Conservation (phyloP, 92 coral and sea anemone species). For the Porites evermanni region DNA sequence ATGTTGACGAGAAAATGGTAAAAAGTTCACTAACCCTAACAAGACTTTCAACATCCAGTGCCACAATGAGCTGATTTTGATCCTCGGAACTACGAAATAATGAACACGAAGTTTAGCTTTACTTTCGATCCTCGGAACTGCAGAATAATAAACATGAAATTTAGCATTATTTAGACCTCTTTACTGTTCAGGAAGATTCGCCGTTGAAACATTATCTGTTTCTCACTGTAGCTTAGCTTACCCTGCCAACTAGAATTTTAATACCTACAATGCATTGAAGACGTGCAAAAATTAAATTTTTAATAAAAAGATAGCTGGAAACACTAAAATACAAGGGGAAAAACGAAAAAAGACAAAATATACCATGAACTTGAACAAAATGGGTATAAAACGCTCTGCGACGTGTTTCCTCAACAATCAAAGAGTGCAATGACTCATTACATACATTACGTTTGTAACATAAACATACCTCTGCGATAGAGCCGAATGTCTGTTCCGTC, state of each 20-base stretch:
- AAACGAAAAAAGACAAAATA: not conserved
- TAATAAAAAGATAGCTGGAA: not conserved
- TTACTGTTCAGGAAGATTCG: no score
- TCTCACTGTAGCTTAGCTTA: no score
- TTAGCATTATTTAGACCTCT: no score
- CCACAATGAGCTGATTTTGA: conserved; percentile 85
- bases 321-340: not conserved
- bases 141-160: not conserved
- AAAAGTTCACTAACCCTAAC: conserved; percentile 64
- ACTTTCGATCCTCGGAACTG: conserved; percentile 70
- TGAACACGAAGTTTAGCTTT: not conserved
- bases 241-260: no score
- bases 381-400: not conserved
- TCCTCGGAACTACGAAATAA: conserved; percentile 55
- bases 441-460: not conserved
- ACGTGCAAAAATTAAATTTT: no score
- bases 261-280: no score
- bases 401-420: not conserved
- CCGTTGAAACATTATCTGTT: no score
- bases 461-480: not conserved
- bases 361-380: not conserved
- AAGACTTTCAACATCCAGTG: conserved; percentile 88
- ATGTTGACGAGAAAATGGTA: not conserved
- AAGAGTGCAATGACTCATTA: not conserved
- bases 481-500: conserved; percentile 82